These are phyloP conservation scores for Caenorhabditis afra DNA, from an alignment of 2,888 invertebrate species.

Conservation along the genomic window DNA sequence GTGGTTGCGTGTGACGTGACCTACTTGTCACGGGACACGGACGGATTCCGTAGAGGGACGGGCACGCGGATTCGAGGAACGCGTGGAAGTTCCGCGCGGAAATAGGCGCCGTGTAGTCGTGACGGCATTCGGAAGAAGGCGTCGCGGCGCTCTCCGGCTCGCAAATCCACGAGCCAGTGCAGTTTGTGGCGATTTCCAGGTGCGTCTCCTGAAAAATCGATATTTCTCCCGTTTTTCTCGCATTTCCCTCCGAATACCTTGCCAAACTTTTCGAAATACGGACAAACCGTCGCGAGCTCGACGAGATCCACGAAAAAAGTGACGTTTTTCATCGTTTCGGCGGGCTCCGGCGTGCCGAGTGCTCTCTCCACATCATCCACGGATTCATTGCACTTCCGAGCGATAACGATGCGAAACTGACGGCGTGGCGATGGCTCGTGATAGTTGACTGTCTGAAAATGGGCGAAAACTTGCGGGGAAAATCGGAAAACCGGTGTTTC, in stretches of 20 bases:
- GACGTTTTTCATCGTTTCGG: neutral
- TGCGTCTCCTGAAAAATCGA: conserved; percentile 4
- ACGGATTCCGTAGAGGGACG: conserved; percentile 50
- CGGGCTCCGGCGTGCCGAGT: neutral
- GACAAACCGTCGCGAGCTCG: conserved; percentile 18
- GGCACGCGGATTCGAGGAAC: conserved; percentile 47
- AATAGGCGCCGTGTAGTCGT: conserved; percentile 7
- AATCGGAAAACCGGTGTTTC: too few relatives aligned
- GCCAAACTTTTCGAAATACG: conserved; percentile 32
- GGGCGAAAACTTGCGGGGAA: too few relatives aligned
- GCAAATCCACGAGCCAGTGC: conserved; percentile 24
- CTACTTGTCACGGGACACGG: conserved; percentile 48
- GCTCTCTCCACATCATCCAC: neutral
- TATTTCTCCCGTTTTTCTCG: neutral
- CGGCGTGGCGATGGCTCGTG: conserved; percentile 28
- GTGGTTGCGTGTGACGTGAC: too few relatives aligned
- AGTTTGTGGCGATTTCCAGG: conserved; percentile 40
- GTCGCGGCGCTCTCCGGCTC: conserved; percentile 1
- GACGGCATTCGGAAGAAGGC: conserved; percentile 1
- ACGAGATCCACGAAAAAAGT: conserved; percentile 38
- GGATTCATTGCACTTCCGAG: conserved; percentile 7
- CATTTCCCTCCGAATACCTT: neutral
- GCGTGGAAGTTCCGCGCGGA: conserved; percentile 41
- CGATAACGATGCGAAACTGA: conserved; percentile 32
- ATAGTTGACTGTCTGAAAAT: conserved; percentile 41